phyloP scores from a whole-genome alignment of 2,113 vertebrate species.

The Promerops cafer region DNA sequence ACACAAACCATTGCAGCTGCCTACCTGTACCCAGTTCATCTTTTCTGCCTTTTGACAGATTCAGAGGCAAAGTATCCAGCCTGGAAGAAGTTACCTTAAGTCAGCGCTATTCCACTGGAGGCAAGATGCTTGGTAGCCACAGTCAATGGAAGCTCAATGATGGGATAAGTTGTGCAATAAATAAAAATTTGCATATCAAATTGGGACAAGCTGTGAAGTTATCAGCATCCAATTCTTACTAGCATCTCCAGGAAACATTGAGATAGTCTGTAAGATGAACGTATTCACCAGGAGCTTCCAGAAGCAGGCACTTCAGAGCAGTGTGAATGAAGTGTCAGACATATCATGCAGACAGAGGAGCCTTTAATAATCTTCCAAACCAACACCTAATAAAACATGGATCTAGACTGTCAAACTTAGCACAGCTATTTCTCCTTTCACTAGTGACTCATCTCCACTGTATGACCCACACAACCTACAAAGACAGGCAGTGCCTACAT shows the following conservation, averaged over 20 bases:
- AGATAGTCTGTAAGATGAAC: too few species aligned
- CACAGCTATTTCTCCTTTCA: background rate
- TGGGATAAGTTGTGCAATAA: background rate
- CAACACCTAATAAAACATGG: background rate
- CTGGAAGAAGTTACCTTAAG: background rate
- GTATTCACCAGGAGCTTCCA: background rate
- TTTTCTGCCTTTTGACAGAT: background rate
- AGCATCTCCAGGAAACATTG: background rate
- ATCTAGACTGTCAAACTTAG: background rate
- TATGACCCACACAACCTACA: background rate
- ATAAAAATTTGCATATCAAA: background rate
- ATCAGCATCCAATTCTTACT: background rate
- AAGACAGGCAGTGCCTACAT: background rate
- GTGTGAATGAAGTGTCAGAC: background rate
- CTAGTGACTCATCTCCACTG: background rate
- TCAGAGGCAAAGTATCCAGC: background rate
- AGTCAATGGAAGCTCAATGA: background rate
- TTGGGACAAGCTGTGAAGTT: background rate
- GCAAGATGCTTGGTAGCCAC: background rate
- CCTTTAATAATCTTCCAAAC: background rate
- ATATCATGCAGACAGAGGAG: background rate
- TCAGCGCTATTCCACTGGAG: background rate
- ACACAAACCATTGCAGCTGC: background rate
- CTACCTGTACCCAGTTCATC: background rate
- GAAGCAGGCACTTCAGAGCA: background rate